phyloP scores from a whole-genome alignment of 2,888 invertebrate genomes.

The Macropis europaea region DNA sequence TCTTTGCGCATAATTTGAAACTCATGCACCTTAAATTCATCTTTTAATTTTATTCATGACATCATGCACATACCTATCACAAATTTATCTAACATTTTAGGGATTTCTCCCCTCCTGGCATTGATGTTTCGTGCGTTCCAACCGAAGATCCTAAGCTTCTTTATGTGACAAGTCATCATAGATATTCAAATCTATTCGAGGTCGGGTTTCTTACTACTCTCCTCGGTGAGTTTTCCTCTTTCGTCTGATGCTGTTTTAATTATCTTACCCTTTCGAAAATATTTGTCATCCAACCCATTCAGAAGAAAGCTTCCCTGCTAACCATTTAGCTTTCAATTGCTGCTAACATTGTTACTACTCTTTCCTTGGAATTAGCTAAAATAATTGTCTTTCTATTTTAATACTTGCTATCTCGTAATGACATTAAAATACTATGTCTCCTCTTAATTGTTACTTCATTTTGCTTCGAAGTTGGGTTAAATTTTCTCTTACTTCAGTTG shows the following conservation, averaged over 20 bases:
- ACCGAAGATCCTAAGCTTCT: conserved; percentile 30
- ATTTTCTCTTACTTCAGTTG: too few species aligned
- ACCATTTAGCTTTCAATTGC: not conserved
- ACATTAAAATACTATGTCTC: not conserved
- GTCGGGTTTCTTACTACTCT: conserved; percentile 27
- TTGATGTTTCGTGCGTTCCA: conserved; percentile 28
- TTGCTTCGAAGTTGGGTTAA: too few species aligned
- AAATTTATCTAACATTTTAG: conserved; percentile 37
- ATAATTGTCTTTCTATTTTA: not conserved
- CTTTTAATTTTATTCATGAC: conserved; percentile 7
- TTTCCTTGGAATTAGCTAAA: not conserved
- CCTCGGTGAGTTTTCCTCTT: conserved; percentile 24
- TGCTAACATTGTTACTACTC: not conserved
- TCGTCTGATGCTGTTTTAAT: conserved; percentile 17
- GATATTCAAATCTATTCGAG: conserved; percentile 29
- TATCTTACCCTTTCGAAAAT: not conserved
- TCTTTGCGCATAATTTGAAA: conserved; percentile 2
- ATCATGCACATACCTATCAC: conserved; percentile 25
- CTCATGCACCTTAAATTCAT: conserved; percentile 7
- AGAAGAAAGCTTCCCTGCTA: not conserved
- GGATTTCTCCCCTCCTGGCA: conserved; percentile 34
- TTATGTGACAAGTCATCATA: conserved; percentile 26
- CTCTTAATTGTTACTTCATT: not conserved
- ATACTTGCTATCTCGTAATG: not conserved
- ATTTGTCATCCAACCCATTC: not conserved